Conservation (phyloP, 1,140 invertebrate genomes). For the Temnothorax longispinosus region DNA sequence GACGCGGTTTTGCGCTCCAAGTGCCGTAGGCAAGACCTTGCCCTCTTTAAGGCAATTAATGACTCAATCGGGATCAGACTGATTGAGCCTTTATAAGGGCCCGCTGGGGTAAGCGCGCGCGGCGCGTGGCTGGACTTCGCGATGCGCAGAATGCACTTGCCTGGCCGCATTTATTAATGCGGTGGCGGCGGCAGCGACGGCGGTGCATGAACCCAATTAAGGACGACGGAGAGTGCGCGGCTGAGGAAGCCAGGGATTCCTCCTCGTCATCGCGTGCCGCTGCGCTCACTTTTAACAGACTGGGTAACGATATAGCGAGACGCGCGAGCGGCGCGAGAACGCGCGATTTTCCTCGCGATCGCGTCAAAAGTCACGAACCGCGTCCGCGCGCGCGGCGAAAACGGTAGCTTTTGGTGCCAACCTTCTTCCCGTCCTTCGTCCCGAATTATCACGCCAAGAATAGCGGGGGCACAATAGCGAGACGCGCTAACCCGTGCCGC, state of each 20-base stretch:
- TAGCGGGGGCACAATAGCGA: slow-evolving; percentile 47
- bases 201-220: slow-evolving; percentile 76
- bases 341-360: slow-evolving; percentile 40
- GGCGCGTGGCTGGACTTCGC: slow-evolving; percentile 77
- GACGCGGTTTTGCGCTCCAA: slow-evolving; percentile 65
- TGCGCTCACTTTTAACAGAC: neutral
- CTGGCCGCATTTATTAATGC: slow-evolving; percentile 77
- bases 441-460: slow-evolving; percentile 53
- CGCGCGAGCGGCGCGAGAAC: neutral
- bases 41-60: slow-evolving; percentile 78
- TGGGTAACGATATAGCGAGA: neutral
- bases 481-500: slow-evolving; percentile 14
- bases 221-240: slow-evolving; percentile 57
- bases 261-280: slow-evolving; percentile 57
- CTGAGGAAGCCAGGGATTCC: slow-evolving; percentile 69
- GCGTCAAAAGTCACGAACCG: slow-evolving; percentile 52
- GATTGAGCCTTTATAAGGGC: slow-evolving; percentile 79
- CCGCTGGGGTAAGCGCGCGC: slow-evolving; percentile 60
- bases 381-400: slow-evolving; percentile 9
- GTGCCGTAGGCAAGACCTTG: slow-evolving; percentile 71
- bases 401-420: slow-evolving; percentile 51
- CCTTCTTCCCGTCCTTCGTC: slow-evolving; percentile 54
- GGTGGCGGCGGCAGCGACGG: neutral
- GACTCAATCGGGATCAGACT: slow-evolving; percentile 76
- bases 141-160: slow-evolving; percentile 78